phyloP scores from a whole-genome alignment of 2,888 invertebrate genomes.

The Tenthredo livida region DNA sequence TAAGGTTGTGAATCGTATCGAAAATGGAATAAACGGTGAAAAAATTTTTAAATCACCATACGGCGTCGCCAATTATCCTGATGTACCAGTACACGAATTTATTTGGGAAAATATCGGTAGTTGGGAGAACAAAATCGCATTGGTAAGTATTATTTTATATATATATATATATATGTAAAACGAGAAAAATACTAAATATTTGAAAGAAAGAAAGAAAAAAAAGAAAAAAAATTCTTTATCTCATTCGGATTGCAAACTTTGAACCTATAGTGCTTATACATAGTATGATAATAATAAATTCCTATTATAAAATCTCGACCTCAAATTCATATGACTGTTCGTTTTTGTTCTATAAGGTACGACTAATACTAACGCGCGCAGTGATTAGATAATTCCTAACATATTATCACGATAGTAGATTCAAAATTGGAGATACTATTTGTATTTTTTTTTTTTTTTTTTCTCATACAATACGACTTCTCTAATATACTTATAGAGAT shows the following conservation, averaged over 20 bases:
- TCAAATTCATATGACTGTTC: neutral
- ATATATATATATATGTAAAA: too few relatives aligned
- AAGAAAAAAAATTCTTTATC: neutral
- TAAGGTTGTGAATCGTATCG: constrained; percentile 56
- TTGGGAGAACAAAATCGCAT: constrained; percentile 65
- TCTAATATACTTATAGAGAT: too few relatives aligned
- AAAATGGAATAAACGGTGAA: constrained; percentile 69
- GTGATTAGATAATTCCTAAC: neutral
- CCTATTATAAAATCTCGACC: neutral
- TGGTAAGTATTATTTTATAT: constrained; percentile 64
- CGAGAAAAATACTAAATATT: too few relatives aligned
- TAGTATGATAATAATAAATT: too few relatives aligned
- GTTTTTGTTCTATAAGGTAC: neutral
- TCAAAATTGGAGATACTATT: neutral
- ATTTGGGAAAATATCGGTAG: constrained; percentile 66
- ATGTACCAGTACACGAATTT: constrained; percentile 66
- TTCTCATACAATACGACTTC: neutral
- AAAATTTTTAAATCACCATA: constrained; percentile 66
- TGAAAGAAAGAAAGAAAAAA: too few relatives aligned
- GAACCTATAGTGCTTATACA: neutral
- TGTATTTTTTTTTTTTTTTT: neutral
- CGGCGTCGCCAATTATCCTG: constrained; percentile 59
- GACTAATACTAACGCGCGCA: neutral
- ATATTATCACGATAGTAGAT: neutral
- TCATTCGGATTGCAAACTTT: neutral